A percentile compares a stretch with the other conserved stretches of the same genome.
These are phyloP conservation scores for Pluvianellus socialis DNA, from an alignment of 2,113 vertebrate species.

Conservation along the genomic window DNA sequence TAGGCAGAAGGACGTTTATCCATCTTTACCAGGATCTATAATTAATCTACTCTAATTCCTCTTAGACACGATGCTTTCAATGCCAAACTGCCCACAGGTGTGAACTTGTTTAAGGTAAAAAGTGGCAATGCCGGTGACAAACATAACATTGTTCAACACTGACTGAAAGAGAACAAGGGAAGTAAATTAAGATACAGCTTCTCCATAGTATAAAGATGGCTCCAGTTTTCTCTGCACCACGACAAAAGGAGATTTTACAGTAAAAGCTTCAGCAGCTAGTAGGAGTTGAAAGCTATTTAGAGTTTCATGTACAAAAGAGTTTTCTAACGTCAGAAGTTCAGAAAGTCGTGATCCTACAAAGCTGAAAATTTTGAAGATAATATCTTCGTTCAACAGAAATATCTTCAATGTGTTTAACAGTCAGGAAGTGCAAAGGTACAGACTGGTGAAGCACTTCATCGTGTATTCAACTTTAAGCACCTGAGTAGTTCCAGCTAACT, in stretches of 20 bases:
- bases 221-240: not conserved
- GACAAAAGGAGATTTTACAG: not conserved
- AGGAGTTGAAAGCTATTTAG: not conserved
- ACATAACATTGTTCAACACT: accelerated
- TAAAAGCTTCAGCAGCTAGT: not conserved
- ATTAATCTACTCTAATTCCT: not conserved
- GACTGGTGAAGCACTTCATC: not conserved
- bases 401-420: not conserved
- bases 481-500: not conserved
- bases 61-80: not conserved
- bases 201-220: not conserved
- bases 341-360: not conserved
- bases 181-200: not conserved
- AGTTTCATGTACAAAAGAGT: not conserved
- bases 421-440: not conserved
- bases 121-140: not conserved
- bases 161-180: not conserved
- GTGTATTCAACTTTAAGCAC: not conserved
- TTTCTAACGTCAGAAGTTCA: not conserved
- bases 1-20: not conserved
- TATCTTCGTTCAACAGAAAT: not conserved
- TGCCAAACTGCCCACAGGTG: not conserved
- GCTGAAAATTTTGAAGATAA: not conserved
- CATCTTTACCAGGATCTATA: not conserved
- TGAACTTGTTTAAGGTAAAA: not conserved